Evolutionary conservation across 1,140 invertebrate genomes (phyloP).

Genomic region (Nylanderia fulva): DNA sequence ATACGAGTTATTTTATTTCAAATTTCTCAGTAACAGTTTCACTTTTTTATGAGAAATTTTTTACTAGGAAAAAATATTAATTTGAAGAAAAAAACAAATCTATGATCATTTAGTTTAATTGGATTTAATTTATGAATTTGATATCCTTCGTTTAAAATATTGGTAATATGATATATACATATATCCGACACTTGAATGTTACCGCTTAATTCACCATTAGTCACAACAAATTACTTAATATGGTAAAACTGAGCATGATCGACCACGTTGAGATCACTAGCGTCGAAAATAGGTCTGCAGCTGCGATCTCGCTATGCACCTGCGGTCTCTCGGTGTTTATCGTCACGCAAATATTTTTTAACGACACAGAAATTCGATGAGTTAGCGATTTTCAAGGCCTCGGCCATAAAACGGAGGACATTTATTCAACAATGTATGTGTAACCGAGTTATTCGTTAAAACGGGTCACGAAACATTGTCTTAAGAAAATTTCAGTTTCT

Average conservation of each 20-base stretch:
- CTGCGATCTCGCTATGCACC: constrained; percentile 58
- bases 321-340: constrained; percentile 55
- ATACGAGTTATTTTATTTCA: not conserved
- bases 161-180: not conserved
- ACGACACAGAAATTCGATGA: constrained; percentile 6
- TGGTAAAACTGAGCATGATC: not conserved
- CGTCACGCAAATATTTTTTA: constrained; percentile 35
- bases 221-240: not conserved
- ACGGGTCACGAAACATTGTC: not conserved
- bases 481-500: not conserved
- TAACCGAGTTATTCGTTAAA: not conserved
- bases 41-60: not conserved
- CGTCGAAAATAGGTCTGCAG: constrained; percentile 58
- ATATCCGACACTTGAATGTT: too few species aligned
- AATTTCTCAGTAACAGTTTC: not conserved
- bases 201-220: not conserved
- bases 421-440: not conserved
- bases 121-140: not conserved
- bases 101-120: not conserved
- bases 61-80: not conserved
- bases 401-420: not conserved
- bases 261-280: constrained; percentile 32
- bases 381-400: constrained; percentile 30
- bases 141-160: too few species aligned
- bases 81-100: not conserved